Base-by-base conservation (phyloP, 1,140 invertebrate species). In the Lerema accius region DNA sequence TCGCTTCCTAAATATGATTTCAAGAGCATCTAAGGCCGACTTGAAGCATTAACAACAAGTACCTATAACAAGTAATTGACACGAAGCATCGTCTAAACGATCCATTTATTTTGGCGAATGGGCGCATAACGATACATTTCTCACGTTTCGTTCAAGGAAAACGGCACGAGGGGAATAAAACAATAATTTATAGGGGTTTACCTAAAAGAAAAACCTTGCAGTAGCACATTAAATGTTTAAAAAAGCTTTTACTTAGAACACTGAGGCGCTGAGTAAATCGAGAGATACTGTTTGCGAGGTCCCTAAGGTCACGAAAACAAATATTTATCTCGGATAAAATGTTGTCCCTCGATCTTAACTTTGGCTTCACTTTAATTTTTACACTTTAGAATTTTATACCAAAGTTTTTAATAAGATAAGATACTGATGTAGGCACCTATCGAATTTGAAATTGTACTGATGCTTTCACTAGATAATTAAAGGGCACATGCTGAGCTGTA, bases 81-180 rank as follows among this genome's bases (percentile, higher is more conserved):
- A 56, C 39, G 51, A 43, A 56, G 37, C 51, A 13, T 43, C 51
- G 17, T 43, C 51, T 56, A 56, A 56, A 56, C 51, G 55, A 58
- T 58, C 55, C 55, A 58, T 58, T 58, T 58, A 58, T 58, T 58
- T 58, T 58, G 45, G 55, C 42, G 45, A 58, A 58, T 58, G 55
- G 55, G 40, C 42, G 42, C 32, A 58, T 58, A 58, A 58, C 40
- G 55, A 58, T 58, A 58, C 55, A 58, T 58, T 58, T 58, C 55
- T 58, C 55, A 58, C 55, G 55, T 58, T 58, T 58, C 55, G 55
- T 58, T 58, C 55, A 58, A 58, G 55, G 55, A 58, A 58, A 58
- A 58, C 55, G 55, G 55, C 40, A 58, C 40, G 55, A 58, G 26
- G 55, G 55, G 55, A 59, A 59, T 59, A 59, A 59, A 59, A 59